Conservation (phyloP, 2,888 invertebrate genomes). For the Macaria liturata region DNA sequence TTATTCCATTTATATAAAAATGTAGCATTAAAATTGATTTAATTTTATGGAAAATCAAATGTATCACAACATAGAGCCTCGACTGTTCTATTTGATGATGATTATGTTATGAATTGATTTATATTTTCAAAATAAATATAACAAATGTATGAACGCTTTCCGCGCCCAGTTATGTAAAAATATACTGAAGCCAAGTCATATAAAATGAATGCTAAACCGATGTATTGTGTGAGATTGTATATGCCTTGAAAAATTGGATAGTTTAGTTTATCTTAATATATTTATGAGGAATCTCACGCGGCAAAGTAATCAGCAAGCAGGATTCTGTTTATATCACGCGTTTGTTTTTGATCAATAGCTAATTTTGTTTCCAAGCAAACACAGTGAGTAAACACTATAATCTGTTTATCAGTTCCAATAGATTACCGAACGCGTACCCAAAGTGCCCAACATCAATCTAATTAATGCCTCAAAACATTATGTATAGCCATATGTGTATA, state of each 20-base stretch:
- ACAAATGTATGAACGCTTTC: not conserved
- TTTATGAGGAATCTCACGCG: slow-evolving; percentile 34
- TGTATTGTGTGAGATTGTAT: not conserved
- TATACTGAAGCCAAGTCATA: not conserved
- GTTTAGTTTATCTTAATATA: slow-evolving; percentile 13
- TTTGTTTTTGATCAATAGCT: not conserved
- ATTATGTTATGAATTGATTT: slow-evolving; percentile 7
- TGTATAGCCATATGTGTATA: not conserved
- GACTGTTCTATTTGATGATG: slow-evolving; percentile 41
- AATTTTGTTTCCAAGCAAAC: slow-evolving; percentile 5
- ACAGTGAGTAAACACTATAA: slow-evolving; percentile 13
- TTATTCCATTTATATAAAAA: slow-evolving; percentile 34
- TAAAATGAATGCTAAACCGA: slow-evolving; percentile 6
- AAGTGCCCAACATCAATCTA: slow-evolving; percentile 8
- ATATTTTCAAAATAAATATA: not conserved
- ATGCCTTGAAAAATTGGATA: not conserved
- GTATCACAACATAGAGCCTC: slow-evolving; percentile 37
- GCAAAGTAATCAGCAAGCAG: slow-evolving; percentile 1
- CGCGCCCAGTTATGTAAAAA: too few species aligned
- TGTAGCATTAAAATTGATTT: slow-evolving; percentile 28
- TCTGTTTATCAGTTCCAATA: slow-evolving; percentile 15
- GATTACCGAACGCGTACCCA: slow-evolving; percentile 9
- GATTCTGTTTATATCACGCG: slow-evolving; percentile 1
- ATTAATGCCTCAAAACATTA: slow-evolving; percentile 16
- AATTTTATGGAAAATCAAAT: slow-evolving; percentile 15